These are phyloP conservation scores for Hydrocynus forskahlii DNA, from an alignment of 2,797 vertebrate species.

Conservation along the genomic window DNA sequence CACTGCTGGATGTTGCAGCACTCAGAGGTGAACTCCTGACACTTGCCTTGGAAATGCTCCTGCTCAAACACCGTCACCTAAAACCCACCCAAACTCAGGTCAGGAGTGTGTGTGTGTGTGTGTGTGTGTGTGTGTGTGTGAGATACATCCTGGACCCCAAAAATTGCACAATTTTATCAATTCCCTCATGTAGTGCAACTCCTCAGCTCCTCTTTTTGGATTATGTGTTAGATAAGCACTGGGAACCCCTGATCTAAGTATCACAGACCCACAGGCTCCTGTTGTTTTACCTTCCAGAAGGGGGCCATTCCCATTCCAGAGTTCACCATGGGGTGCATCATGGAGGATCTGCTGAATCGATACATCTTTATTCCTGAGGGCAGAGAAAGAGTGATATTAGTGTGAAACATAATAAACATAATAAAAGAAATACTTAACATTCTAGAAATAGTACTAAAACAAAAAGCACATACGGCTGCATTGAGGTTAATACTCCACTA, in stretches of 20 bases:
- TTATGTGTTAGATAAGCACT: not conserved
- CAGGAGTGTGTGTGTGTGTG: not conserved
- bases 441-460: not conserved
- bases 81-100: slow-evolving; percentile 6
- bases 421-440: not conserved
- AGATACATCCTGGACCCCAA: too few species aligned
- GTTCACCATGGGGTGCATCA: slow-evolving; percentile 80
- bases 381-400: slow-evolving; percentile 27
- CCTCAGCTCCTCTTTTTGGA: too few species aligned
- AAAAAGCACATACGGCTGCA: not conserved
- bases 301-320: slow-evolving; percentile 82
- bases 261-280: not conserved
- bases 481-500: not conserved
- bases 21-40: slow-evolving; percentile 82
- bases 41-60: slow-evolving; percentile 86
- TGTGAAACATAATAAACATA: not conserved
- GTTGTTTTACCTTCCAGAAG: slow-evolving; percentile 81
- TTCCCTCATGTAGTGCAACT: not conserved
- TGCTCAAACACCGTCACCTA: slow-evolving; percentile 85
- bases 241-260: not conserved
- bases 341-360: slow-evolving; percentile 76
- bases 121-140: not conserved
- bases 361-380: slow-evolving; percentile 78
- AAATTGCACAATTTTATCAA: not conserved
- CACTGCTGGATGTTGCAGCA: slow-evolving; percentile 84